Evolutionary conservation across 2,797 vertebrate species (phyloP).

Genomic region (Carapus acus): DNA sequence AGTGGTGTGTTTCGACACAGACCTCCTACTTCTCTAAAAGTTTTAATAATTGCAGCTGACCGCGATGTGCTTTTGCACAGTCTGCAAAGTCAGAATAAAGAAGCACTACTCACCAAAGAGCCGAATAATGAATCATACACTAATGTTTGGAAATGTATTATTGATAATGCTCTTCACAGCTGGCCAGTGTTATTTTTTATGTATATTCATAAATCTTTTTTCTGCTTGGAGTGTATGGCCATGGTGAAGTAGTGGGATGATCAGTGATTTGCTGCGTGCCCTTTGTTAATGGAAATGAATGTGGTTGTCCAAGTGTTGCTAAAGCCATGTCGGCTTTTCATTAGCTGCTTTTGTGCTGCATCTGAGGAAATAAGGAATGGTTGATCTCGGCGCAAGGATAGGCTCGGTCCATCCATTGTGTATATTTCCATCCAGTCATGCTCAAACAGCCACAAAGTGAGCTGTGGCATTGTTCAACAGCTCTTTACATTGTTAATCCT

Average conservation of each 20-base stretch:
- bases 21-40: conserved; percentile 35
- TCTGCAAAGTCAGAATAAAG: conserved; percentile 42
- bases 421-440: conserved; percentile 22
- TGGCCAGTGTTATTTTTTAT: too few relatives aligned
- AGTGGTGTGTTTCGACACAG: conserved; percentile 49
- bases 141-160: conserved; percentile 49
- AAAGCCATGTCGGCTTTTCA: conserved; percentile 41
- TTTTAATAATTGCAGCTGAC: conserved; percentile 42
- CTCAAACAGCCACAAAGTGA: too few relatives aligned
- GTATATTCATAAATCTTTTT: too few relatives aligned
- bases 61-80: conserved; percentile 38
- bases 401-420: conserved; percentile 24
- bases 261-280: conserved; percentile 52
- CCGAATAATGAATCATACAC: conserved; percentile 52
- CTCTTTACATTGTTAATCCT: too few relatives aligned
- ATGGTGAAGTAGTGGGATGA: conserved; percentile 27
- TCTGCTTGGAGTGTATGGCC: conserved; percentile 3
- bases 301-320: conserved; percentile 52
- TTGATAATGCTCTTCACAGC: conserved; percentile 34
- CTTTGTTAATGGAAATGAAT: conserved; percentile 58
- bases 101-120: conserved; percentile 25
- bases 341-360: conserved; percentile 31
- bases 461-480: too few relatives aligned
- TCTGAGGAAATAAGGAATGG: conserved; percentile 17
- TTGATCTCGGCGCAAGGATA: conserved; percentile 15